Base-by-base conservation (phyloP, 2,888 invertebrate genomes). In the Ophion slaviceki region DNA sequence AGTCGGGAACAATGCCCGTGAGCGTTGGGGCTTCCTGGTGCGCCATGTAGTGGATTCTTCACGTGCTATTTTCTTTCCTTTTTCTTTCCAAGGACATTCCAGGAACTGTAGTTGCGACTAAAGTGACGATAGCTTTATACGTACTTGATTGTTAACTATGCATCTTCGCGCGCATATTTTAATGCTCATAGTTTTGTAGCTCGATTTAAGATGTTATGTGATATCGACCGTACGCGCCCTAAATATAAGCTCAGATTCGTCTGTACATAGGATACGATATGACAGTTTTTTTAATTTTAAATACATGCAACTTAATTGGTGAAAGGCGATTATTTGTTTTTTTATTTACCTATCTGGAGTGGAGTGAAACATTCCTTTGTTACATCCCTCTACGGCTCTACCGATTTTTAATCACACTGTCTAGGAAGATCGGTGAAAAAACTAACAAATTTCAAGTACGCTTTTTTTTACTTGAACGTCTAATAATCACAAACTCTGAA, bases 21-120 rank as follows among this genome's bases (percentile, higher is more conserved):
- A 81, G 78, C 59, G 74, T 83, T 20, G 82, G 82, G 11, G 24
- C 76, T 71, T 82, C 77, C 59, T 77, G 77, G 77, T 67, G 82
- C 24, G 59, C 47, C 24, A 14, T 71, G 53, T 71, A 57, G 24
- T 11, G 11, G 36, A 40, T 40, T 7, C 40, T 40, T 40, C 8
- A 71, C 14, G 5, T 11, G 1, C 57, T 17, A 17, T 53, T 64
- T 68, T 53, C 4, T 24, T 45, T 45, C 32, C 45, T 62, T 47
- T 6, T 64, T 62, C 4, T 62, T 62, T 5, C 17, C 77, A 70
- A 71, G 76, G 64, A 77, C 71, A 66, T 36, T 57, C 24, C 8
- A 28, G n/a, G 6, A 47, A 64, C n/a, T 24, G 76, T 82, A 68
- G 76, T 82, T 70, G 64, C 62, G 53, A 47, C 64, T 4, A 11